Evolutionary conservation across 2,113 vertebrate species (phyloP).

Genomic region (Cyprinodon tularosa): DNA sequence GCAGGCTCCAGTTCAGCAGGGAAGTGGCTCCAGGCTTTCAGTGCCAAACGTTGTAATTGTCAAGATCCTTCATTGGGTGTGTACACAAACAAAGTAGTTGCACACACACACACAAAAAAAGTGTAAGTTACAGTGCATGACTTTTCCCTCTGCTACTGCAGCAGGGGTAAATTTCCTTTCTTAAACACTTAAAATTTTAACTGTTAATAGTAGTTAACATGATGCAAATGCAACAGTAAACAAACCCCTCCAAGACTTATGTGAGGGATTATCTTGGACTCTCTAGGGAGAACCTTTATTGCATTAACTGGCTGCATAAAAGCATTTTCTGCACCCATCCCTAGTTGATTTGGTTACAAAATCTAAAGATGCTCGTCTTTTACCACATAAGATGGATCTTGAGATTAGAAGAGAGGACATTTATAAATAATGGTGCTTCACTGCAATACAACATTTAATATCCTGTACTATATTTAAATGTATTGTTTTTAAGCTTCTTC

Average conservation of each 20-base stretch:
- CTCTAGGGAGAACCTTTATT: slow-evolving; percentile 11
- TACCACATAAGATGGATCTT: neutral
- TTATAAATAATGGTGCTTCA: neutral
- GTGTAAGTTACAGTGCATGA: slow-evolving; percentile 12
- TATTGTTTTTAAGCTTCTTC: neutral
- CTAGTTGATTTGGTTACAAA: neutral
- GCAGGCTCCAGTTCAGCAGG: slow-evolving; percentile 65
- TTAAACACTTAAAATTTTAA: slow-evolving; percentile 4
- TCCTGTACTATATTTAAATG: neutral
- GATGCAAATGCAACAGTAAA: slow-evolving; percentile 4
- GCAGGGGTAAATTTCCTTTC: slow-evolving; percentile 2
- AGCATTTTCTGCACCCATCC: slow-evolving; percentile 1
- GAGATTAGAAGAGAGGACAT: neutral
- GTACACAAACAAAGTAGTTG: slow-evolving; percentile 32
- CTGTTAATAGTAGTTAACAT: slow-evolving; percentile 3
- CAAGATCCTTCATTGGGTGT: slow-evolving; percentile 52
- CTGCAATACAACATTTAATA: neutral
- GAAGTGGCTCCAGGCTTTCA: slow-evolving; percentile 73
- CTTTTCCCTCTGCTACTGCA: slow-evolving; percentile 9
- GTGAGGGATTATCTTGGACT: slow-evolving; percentile 5
- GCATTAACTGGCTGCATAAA: slow-evolving; percentile 11
- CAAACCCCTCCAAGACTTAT: slow-evolving; percentile 18
- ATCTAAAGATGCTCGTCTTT: neutral
- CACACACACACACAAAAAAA: slow-evolving; percentile 30
- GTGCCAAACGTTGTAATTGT: slow-evolving; percentile 73